phyloP scores from a whole-genome alignment of 2,888 invertebrate species.

The Aphidius colemani region DNA sequence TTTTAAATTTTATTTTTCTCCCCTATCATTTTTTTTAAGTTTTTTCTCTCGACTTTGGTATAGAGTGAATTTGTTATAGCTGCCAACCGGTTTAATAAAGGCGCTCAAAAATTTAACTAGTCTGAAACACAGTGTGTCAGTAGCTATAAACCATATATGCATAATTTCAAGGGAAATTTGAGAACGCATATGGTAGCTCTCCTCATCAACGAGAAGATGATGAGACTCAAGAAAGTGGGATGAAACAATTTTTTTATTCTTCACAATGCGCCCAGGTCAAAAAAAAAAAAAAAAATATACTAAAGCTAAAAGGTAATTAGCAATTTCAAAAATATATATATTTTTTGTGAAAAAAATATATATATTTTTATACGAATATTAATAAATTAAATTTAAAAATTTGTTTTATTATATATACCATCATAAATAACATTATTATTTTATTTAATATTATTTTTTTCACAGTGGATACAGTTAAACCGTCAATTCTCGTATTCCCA shows the following conservation, averaged over 20 bases:
- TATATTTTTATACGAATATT: no score
- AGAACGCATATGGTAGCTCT: conserved; percentile 35
- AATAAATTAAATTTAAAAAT: conserved; percentile 1
- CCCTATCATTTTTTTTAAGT: conserved; percentile 10
- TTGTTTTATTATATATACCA: not conserved
- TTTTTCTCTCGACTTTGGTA: not conserved
- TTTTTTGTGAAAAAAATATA: no score
- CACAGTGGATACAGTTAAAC: not conserved
- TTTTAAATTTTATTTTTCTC: conserved; percentile 15
- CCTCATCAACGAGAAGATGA: not conserved
- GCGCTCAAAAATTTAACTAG: conserved; percentile 36
- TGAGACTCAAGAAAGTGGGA: no score
- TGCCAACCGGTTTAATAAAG: conserved; percentile 41
- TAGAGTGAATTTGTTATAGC: conserved; percentile 37
- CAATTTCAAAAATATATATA: no score
- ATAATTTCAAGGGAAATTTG: conserved; percentile 41
- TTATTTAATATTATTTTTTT: no score
- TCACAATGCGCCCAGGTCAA: not conserved
- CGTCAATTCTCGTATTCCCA: not conserved
- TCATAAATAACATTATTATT: no score
- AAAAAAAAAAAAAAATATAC: not conserved
- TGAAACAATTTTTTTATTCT: no score
- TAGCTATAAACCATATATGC: conserved; percentile 33
- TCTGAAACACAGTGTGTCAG: conserved; percentile 19
- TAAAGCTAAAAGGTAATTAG: no score